Evolutionary conservation across 2,888 invertebrate genomes (phyloP).

Genomic region (Noctua fimbriata): DNA sequence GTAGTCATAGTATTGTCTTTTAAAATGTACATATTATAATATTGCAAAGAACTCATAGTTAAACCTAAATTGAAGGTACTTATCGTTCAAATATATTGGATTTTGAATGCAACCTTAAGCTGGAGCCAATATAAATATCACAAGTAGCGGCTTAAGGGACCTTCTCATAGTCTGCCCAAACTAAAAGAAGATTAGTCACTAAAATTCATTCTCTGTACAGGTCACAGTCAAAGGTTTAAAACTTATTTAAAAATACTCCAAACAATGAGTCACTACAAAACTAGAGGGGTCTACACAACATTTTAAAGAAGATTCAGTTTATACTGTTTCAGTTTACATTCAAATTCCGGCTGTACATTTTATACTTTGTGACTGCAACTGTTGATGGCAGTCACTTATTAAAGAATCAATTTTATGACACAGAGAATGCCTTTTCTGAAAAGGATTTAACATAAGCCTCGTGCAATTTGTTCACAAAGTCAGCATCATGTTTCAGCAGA

Average conservation of each 20-base stretch:
- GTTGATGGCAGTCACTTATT: constrained; percentile 76
- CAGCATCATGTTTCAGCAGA: constrained; percentile 96
- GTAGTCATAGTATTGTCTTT: constrained; percentile 79
- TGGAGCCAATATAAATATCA: constrained; percentile 86
- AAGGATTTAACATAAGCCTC: constrained; percentile 97
- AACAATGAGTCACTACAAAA: constrained; percentile 85
- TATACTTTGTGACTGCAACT: constrained; percentile 70
- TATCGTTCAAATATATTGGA: constrained; percentile 68
- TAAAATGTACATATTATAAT: constrained; percentile 74
- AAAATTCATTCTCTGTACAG: constrained; percentile 87
- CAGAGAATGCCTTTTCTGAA: constrained; percentile 91
- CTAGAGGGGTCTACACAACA: constrained; percentile 85
- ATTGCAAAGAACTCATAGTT: constrained; percentile 76
- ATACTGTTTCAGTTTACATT: constrained; percentile 76
- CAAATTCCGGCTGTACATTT: constrained; percentile 88
- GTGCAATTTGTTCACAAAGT: constrained; percentile 96
- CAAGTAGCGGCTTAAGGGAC: constrained; percentile 83
- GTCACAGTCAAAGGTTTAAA: constrained; percentile 87
- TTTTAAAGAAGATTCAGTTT: constrained; percentile 83
- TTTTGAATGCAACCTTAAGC: constrained; percentile 75
- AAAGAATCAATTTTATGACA: constrained; percentile 84
- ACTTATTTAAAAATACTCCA: constrained; percentile 89
- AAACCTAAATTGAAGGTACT: constrained; percentile 72
- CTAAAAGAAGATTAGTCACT: constrained; percentile 78
- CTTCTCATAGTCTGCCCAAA: constrained; percentile 75